Percentiles rank a stretch among this genome's conserved stretches.
Evolutionary conservation across 2,888 invertebrate genomes (phyloP).

Genomic region (Drosophila paranaensis): DNA sequence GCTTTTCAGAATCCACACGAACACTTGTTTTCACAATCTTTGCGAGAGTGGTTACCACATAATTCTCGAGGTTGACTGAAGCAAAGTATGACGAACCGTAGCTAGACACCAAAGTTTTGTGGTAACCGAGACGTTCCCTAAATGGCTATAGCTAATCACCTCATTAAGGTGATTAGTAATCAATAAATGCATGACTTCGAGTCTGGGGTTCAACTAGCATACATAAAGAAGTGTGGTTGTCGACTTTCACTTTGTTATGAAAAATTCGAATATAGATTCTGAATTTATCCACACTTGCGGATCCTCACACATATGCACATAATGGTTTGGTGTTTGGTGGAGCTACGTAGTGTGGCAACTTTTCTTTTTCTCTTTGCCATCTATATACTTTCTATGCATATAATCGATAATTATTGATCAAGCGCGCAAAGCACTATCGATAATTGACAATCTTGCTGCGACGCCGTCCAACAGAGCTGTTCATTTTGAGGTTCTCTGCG

Average conservation of each 20-base stretch:
- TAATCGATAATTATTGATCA: conserved; percentile 80
- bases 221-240: neutral
- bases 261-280: conserved; percentile 1
- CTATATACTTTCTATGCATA: conserved; percentile 58
- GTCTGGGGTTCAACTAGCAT: neutral
- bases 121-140: neutral
- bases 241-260: neutral
- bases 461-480: conserved; percentile 8
- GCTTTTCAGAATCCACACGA: too few species aligned
- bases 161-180: neutral
- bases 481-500: conserved; percentile 30
- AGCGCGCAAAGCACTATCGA: conserved; percentile 69
- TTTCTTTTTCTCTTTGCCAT: conserved; percentile 40
- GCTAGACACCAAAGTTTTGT: neutral
- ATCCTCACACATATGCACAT: conserved; percentile 41
- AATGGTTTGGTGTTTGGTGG: conserved; percentile 36
- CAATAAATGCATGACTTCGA: neutral
- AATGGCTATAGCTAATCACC: neutral
- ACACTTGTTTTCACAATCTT: neutral
- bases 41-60: neutral
- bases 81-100: neutral
- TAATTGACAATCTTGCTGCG: conserved; percentile 77
- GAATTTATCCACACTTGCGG: conserved; percentile 1
- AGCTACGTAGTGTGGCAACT: conserved; percentile 42
- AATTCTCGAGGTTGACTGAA: neutral